These are phyloP conservation scores for Corella eumyota DNA, from an alignment of 23 tunicate genomes.

Conservation along the genomic window DNA sequence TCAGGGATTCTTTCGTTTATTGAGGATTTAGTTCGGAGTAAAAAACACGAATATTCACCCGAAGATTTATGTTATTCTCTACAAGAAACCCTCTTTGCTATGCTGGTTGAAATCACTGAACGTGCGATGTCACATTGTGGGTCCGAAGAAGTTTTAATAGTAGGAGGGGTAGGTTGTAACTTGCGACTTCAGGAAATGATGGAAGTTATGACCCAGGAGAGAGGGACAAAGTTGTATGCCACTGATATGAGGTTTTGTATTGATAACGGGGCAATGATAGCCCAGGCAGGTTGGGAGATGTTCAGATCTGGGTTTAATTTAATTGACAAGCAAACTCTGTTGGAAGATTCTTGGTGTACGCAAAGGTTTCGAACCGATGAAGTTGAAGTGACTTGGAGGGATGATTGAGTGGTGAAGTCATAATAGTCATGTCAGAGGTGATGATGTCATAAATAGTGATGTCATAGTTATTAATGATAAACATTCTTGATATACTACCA, in stretches of 20 bases:
- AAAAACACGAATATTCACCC: conserved; percentile 46
- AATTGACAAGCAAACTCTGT: conserved; percentile 8
- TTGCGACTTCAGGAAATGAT: conserved; percentile 89
- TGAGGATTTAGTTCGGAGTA: conserved; percentile 51
- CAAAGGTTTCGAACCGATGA: conserved; percentile 97
- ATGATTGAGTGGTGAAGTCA: no score
- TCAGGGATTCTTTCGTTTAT: conserved; percentile 82
- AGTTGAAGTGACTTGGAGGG: conserved; percentile 89
- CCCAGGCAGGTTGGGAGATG: conserved; percentile 94
- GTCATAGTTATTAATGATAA: no score
- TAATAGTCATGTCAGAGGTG: no score
- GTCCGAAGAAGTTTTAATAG: conserved; percentile 87
- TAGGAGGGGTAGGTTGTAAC: conserved; percentile 97
- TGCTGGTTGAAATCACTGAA: conserved; percentile 96
- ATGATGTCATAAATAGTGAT: no score
- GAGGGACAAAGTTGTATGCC: conserved; percentile 79
- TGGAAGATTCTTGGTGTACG: conserved; percentile 77
- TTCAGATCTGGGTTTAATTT: conserved; percentile 48
- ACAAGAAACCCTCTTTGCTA: conserved; percentile 98
- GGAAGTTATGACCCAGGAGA: conserved; percentile 77
- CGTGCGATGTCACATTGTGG: conserved; percentile 97
- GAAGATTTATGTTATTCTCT: conserved; percentile 89
- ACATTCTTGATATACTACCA: no score
- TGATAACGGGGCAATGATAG: conserved; percentile 99
- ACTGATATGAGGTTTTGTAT: conserved; percentile 94